Percentiles rank a stretch among this genome's conserved stretches.
Conservation (phyloP, 2,113 vertebrate species). For the Elanus axillaris region DNA sequence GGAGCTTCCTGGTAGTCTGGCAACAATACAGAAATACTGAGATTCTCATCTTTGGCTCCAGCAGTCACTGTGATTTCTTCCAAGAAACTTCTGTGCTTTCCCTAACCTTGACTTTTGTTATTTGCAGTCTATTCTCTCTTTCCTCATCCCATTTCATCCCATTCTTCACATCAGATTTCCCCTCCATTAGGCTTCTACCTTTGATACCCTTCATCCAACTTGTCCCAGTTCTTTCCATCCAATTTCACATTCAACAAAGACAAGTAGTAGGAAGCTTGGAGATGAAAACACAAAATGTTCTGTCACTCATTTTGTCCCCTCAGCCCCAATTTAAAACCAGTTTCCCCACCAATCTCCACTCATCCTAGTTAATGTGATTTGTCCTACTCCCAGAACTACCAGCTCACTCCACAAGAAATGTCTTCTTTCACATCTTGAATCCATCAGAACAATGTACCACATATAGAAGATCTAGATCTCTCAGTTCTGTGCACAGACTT, state of each 20-base stretch:
- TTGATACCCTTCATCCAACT: background rate
- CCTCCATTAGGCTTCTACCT: background rate
- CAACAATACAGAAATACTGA: background rate
- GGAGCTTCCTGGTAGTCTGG: background rate
- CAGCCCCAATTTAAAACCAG: background rate
- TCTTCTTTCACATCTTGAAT: background rate
- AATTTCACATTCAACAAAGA: background rate
- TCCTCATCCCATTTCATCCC: background rate
- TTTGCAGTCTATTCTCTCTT: background rate
- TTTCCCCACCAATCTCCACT: background rate
- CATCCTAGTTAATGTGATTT: background rate
- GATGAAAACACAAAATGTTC: background rate
- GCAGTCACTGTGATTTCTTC: background rate
- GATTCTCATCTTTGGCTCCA: background rate
- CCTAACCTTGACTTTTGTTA: background rate
- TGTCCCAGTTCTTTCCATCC: background rate
- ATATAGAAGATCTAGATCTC: background rate
- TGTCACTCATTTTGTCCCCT: background rate
- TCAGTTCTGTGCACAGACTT: background rate
- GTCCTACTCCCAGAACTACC: background rate
- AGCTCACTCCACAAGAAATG: background rate
- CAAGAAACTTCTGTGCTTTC: background rate
- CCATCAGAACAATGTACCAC: background rate
- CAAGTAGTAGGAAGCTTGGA: background rate
- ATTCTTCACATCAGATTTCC: background rate